phyloP scores from a whole-genome alignment of 2,888 invertebrate genomes.

The Hirtodrosophila alboralis region DNA sequence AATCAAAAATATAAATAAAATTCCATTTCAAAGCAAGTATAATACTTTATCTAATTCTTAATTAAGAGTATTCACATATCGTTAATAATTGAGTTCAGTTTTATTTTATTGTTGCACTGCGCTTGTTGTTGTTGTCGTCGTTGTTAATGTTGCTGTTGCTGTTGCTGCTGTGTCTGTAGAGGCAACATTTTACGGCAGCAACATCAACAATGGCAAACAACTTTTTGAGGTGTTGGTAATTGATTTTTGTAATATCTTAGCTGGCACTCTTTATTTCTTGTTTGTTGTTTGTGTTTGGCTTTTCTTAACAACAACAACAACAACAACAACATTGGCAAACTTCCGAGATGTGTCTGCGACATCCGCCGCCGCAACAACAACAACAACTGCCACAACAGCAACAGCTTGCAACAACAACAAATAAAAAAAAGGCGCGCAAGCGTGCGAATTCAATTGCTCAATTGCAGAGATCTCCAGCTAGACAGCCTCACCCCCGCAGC shows the following conservation, averaged over 20 bases:
- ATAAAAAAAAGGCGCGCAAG: slow-evolving; percentile 73
- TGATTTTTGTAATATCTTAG: slow-evolving; percentile 77
- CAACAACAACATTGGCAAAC: slow-evolving; percentile 56
- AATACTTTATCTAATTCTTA: too few species aligned
- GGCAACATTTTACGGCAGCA: slow-evolving; percentile 54
- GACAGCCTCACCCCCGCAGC: slow-evolving; percentile 15
- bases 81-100: background rate
- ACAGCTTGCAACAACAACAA: slow-evolving; percentile 28
- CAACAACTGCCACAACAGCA: slow-evolving; percentile 32
- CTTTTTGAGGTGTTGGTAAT: slow-evolving; percentile 79
- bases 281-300: slow-evolving; percentile 58
- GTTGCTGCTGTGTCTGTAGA: slow-evolving; percentile 50
- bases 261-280: slow-evolving; percentile 60
- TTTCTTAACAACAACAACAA: slow-evolving; percentile 46
- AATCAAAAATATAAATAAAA: too few species aligned
- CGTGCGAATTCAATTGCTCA: slow-evolving; percentile 80
- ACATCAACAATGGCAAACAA: slow-evolving; percentile 59
- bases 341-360: slow-evolving; percentile 77
- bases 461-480: slow-evolving; percentile 60
- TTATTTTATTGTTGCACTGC: slow-evolving; percentile 16
- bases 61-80: slow-evolving; percentile 13
- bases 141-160: slow-evolving; percentile 55
- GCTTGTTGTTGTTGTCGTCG: slow-evolving; percentile 49
- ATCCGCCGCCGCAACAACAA: slow-evolving; percentile 56
- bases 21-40: too few species aligned